A percentile compares a stretch with the other conserved stretches of the same genome.
phyloP scores from a whole-genome alignment of 2,113 vertebrate genomes.

The Sclerurus mexicanus region DNA sequence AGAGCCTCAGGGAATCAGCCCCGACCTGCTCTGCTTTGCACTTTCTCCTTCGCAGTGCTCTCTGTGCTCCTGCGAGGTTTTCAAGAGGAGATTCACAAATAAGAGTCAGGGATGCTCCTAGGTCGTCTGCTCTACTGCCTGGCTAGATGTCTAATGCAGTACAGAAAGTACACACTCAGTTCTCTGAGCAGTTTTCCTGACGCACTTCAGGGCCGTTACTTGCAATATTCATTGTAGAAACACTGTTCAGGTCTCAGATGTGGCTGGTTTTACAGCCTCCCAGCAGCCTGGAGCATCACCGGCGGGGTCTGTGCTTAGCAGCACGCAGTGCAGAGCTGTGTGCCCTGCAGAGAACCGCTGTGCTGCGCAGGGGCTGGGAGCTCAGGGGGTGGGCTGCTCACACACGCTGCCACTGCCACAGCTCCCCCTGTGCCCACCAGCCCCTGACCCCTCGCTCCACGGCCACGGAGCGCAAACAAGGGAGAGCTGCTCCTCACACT shows the following conservation, averaged over 20 bases:
- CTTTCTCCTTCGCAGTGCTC: neutral
- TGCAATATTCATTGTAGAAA: neutral
- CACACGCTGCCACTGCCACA: neutral
- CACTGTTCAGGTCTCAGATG: neutral
- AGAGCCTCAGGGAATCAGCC: neutral
- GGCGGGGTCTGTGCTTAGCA: neutral
- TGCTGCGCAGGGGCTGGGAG: fast-evolving
- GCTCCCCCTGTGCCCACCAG: neutral
- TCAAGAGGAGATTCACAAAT: neutral
- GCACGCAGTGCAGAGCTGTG: neutral
- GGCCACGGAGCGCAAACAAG: neutral
- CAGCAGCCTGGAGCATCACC: neutral
- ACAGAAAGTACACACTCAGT: neutral
- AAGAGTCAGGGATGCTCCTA: neutral
- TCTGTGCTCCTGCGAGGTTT: neutral
- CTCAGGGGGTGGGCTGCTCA: neutral
- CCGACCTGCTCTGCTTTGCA: neutral
- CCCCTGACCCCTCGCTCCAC: neutral
- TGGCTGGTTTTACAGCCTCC: neutral
- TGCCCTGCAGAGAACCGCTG: neutral
- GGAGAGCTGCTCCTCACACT: neutral
- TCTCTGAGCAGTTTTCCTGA: neutral
- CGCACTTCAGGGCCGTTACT: neutral
- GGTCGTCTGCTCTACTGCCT: neutral
- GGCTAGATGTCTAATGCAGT: neutral